A percentile compares a stretch with the other conserved stretches of the same genome.
Evolutionary conservation across 1,140 invertebrate genomes (phyloP).

Genomic region (Hyles vespertilio): DNA sequence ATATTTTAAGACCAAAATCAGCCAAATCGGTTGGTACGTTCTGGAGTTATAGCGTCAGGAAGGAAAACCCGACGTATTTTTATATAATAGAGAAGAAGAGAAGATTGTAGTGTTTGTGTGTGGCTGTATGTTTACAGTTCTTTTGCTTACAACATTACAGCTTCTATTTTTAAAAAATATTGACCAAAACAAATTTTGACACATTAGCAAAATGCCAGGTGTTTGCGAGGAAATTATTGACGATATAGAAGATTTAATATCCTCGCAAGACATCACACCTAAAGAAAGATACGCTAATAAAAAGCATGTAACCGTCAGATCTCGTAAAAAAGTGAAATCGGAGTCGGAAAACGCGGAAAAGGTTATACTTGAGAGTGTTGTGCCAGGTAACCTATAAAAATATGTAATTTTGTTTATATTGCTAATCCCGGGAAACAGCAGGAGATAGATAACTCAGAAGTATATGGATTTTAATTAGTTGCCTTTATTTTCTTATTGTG

Average conservation of each 20-base stretch:
- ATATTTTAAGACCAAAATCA: no score
- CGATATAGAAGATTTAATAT: conserved; percentile 89
- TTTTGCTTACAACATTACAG: background rate
- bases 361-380: conserved; percentile 77
- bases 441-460: no score
- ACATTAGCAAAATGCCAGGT: conserved; percentile 68
- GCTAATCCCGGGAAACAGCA: no score
- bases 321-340: conserved; percentile 71
- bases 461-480: no score
- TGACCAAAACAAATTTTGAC: conserved; percentile 19
- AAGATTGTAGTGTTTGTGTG: no score
- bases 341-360: conserved; percentile 52
- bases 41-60: no score
- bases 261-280: conserved; percentile 84
- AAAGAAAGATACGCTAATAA: conserved; percentile 83
- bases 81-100: no score
- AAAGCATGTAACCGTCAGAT: conserved; percentile 80
- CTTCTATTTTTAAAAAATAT: background rate
- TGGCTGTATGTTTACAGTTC: background rate
- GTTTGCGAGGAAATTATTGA: conserved; percentile 81
- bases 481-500: no score
- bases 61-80: no score
- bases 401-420: background rate
- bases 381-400: conserved; percentile 85
- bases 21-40: no score